Percentiles rank a stretch among this genome's conserved stretches.
These are phyloP conservation scores for Ataeniobius toweri DNA, from an alignment of 2,797 vertebrate species.

Conservation along the genomic window DNA sequence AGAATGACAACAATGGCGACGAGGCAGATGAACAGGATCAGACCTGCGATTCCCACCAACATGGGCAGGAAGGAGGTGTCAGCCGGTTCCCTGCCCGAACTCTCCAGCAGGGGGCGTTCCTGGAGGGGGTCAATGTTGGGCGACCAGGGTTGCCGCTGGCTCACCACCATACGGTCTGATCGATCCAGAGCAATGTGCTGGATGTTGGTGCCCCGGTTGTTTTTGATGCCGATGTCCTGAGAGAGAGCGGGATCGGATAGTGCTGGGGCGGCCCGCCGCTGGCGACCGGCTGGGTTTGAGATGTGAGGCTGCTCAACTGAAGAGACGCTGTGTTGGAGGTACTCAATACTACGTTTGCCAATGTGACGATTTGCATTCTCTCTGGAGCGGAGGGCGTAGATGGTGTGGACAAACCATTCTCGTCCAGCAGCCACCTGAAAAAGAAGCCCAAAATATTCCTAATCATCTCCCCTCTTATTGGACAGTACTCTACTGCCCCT, in stretches of 20 bases:
- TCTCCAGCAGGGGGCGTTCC: constrained; percentile 75
- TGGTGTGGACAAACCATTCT: constrained; percentile 84
- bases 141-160: constrained; percentile 73
- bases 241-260: constrained; percentile 31
- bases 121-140: constrained; percentile 31
- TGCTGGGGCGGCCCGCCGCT: constrained; percentile 58
- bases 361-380: constrained; percentile 80
- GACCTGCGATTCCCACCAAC: constrained; percentile 71
- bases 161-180: constrained; percentile 70
- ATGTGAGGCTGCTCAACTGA: constrained; percentile 41
- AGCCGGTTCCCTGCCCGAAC: constrained; percentile 62
- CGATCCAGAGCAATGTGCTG: constrained; percentile 80
- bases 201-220: constrained; percentile 83
- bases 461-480: not conserved
- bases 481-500: too few species aligned
- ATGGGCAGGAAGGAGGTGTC: constrained; percentile 69
- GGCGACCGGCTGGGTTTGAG: constrained; percentile 36
- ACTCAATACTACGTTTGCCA: constrained; percentile 82
- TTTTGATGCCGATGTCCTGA: constrained; percentile 75
- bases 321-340: constrained; percentile 72
- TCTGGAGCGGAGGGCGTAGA: constrained; percentile 79
- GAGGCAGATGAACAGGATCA: constrained; percentile 78
- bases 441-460: not conserved
- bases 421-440: constrained; percentile 82
- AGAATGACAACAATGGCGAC: constrained; percentile 65